Conservation (phyloP, 2,888 invertebrate species). For the Griposia aprilina region DNA sequence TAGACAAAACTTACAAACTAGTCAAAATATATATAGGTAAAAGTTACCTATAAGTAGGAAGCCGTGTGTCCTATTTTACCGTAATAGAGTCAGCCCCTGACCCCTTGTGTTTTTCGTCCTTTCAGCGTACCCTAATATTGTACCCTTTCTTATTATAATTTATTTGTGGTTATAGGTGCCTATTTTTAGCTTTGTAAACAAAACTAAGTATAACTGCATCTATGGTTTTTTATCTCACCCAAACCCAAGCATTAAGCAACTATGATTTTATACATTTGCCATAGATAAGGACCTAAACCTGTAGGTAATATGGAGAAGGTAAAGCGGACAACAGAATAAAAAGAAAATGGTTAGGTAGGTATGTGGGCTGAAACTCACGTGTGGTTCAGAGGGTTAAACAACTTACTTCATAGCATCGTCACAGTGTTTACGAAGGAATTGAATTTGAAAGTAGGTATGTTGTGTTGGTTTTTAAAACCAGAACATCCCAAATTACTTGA, state of each 20-base stretch:
- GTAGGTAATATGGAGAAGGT: not conserved
- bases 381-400: not conserved
- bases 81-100: constrained; percentile 53
- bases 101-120: constrained; percentile 51
- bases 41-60: constrained; percentile 15
- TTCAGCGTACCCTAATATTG: constrained; percentile 40
- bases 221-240: not conserved
- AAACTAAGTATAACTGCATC: not conserved
- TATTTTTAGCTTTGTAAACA: constrained; percentile 23
- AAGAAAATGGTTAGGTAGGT: not conserved
- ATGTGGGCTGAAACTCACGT: not conserved
- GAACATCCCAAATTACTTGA: not conserved
- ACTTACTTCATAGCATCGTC: not conserved
- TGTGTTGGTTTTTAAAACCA: not conserved
- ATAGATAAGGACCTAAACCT: too few species aligned
- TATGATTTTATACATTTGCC: not conserved
- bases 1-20: constrained; percentile 21
- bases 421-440: not conserved
- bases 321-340: not conserved
- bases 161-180: constrained; percentile 32
- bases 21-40: constrained; percentile 9
- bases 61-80: constrained; percentile 45
- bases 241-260: not conserved
- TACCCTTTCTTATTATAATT: constrained; percentile 60
- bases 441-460: not conserved